Evolutionary conservation across 64 coral and sea anemone genomes (phyloP).

Genomic region (Pachyseris speciosa): DNA sequence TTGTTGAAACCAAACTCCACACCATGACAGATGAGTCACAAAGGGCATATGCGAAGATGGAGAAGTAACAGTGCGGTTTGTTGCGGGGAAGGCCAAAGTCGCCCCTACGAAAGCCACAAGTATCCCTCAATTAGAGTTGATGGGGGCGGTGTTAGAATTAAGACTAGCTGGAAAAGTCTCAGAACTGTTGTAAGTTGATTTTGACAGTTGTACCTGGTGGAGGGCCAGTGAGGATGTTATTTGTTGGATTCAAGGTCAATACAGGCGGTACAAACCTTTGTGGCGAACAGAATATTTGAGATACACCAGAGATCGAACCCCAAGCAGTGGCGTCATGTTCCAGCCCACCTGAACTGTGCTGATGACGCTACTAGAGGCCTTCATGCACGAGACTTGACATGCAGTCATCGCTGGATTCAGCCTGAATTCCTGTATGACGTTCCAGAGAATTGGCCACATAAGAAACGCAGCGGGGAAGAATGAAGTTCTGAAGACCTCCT

Average conservation of each 20-base stretch:
- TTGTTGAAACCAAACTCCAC: background rate
- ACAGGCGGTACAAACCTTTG: slow-evolving; percentile 39
- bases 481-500: too few relatives aligned
- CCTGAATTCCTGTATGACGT: slow-evolving; percentile 24
- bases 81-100: slow-evolving; percentile 44
- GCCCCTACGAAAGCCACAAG: slow-evolving; percentile 12
- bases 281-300: slow-evolving; percentile 57
- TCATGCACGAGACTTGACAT: background rate
- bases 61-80: background rate
- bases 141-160: slow-evolving; percentile 41
- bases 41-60: slow-evolving; percentile 45
- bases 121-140: slow-evolving; percentile 51
- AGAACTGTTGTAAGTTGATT: background rate
- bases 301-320: slow-evolving; percentile 25
- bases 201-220: slow-evolving; percentile 2
- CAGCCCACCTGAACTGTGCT: slow-evolving; percentile 47
- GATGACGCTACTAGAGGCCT: slow-evolving; percentile 49
- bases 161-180: slow-evolving; percentile 33
- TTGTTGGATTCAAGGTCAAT: slow-evolving; percentile 56
- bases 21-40: slow-evolving; percentile 27
- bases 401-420: background rate
- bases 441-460: slow-evolving; percentile 24
- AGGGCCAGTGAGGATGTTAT: slow-evolving; percentile 66
- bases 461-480: background rate
- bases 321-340: slow-evolving; percentile 46